Conservation (phyloP, 2,888 invertebrate species). For the Dioctria linearis region DNA sequence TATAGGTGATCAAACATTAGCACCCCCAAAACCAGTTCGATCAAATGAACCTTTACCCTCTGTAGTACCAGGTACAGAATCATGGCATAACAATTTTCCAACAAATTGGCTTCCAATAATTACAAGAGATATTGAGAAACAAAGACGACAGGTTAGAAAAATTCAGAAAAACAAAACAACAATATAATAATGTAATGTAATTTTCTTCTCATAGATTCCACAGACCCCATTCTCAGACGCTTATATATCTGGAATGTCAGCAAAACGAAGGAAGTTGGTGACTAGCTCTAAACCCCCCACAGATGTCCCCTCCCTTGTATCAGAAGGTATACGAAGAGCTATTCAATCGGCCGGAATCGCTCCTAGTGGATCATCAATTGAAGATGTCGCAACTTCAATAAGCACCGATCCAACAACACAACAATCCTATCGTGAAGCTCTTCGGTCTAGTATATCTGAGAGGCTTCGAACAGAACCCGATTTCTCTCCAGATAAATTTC, state of each 20-base stretch:
- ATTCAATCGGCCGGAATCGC: slow-evolving; percentile 65
- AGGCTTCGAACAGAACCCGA: slow-evolving; percentile 68
- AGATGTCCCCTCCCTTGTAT: slow-evolving; percentile 66
- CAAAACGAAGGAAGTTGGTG: slow-evolving; percentile 87
- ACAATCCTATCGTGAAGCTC: slow-evolving; percentile 67
- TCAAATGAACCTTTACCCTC: slow-evolving; percentile 71
- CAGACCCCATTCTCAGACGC: slow-evolving; percentile 87
- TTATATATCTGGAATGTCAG: slow-evolving; percentile 91
- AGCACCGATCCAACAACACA: slow-evolving; percentile 67
- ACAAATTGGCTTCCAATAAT: slow-evolving; percentile 92
- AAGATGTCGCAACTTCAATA: slow-evolving; percentile 63
- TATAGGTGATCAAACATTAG: slow-evolving; percentile 21
- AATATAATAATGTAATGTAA: not conserved
- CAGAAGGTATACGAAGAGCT: slow-evolving; percentile 68
- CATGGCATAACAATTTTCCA: slow-evolving; percentile 78
- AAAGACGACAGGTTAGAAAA: slow-evolving; percentile 74
- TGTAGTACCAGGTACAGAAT: slow-evolving; percentile 74
- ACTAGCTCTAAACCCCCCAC: slow-evolving; percentile 67
- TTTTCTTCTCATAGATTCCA: slow-evolving; percentile 62
- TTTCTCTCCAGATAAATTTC: slow-evolving; percentile 68
- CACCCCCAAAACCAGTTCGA: slow-evolving; percentile 57
- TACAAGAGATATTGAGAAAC: slow-evolving; percentile 82
- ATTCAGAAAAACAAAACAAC: slow-evolving; percentile 16
- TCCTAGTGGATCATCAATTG: slow-evolving; percentile 49
- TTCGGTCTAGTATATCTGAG: slow-evolving; percentile 66